phyloP scores from a whole-genome alignment of 2,113 vertebrate species.

The Eidolon helvum region DNA sequence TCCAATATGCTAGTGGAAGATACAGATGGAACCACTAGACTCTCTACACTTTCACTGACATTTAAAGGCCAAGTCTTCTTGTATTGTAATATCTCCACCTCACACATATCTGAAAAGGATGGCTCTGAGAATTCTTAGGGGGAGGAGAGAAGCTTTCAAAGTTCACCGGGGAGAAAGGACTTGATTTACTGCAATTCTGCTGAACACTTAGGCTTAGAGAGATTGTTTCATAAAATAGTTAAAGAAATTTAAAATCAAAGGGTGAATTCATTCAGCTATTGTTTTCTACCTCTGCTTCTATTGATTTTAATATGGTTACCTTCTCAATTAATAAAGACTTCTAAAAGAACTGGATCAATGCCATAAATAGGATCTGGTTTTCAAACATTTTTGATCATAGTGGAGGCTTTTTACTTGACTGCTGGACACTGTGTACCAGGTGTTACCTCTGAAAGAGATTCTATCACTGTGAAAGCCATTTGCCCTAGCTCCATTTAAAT shows the following conservation, averaged over 20 bases:
- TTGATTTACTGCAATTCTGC: neutral
- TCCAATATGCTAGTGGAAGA: neutral
- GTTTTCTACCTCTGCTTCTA: neutral
- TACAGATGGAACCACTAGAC: neutral
- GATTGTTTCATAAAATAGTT: neutral
- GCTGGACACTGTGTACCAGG: neutral
- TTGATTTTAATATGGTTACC: neutral
- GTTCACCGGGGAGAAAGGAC: neutral
- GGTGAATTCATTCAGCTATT: neutral
- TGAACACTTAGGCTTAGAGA: neutral
- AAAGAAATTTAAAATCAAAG: slow-evolving; percentile 18
- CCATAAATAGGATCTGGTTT: neutral
- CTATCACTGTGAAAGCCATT: neutral
- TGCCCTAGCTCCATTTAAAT: neutral
- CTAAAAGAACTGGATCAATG: neutral
- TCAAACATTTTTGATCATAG: neutral
- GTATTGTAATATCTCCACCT: neutral
- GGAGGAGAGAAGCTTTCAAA: neutral
- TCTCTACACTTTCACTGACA: slow-evolving; percentile 32
- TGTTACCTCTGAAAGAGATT: neutral
- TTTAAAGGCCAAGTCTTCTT: slow-evolving; percentile 65
- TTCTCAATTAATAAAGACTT: neutral
- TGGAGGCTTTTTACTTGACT: neutral
- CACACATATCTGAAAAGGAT: neutral
- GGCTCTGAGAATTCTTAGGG: neutral